Conservation (phyloP, 2,797 vertebrate genomes). For the Enteromius afrohamiltoni region DNA sequence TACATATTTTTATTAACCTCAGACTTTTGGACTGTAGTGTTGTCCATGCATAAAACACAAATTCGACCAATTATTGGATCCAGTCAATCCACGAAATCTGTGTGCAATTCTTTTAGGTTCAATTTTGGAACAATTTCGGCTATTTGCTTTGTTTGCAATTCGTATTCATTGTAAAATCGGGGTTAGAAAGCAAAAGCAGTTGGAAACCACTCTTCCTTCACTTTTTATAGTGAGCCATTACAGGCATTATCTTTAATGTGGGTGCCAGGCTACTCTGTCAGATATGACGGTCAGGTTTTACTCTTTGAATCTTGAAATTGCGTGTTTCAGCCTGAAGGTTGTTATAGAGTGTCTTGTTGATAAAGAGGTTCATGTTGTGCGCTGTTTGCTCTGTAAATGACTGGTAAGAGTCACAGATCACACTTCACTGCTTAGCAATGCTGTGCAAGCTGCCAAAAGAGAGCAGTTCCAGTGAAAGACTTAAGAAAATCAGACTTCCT, state of each 20-base stretch:
- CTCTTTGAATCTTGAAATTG: not conserved
- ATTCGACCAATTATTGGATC: not conserved
- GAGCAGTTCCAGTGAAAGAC: not conserved
- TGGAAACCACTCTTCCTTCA: not conserved
- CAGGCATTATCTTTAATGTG: not conserved
- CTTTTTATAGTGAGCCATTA: not conserved
- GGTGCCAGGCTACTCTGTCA: not conserved
- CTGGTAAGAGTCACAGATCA: slow-evolving; percentile 34
- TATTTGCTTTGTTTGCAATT: not conserved
- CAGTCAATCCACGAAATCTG: not conserved
- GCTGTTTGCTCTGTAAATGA: slow-evolving; percentile 10
- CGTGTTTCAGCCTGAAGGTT: slow-evolving; percentile 7
- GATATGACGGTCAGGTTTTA: not conserved
- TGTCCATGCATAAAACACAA: not conserved
- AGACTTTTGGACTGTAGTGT: not conserved
- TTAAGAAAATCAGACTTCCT: slow-evolving; percentile 22
- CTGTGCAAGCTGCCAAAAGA: slow-evolving; percentile 18
- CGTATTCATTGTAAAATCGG: not conserved
- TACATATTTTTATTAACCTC: not conserved
- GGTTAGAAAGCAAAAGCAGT: not conserved
- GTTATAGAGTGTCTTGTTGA: not conserved
- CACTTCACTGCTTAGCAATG: slow-evolving; percentile 38
- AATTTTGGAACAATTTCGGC: not conserved
- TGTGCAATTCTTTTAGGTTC: not conserved
- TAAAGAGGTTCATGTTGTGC: not conserved